Base-by-base conservation (phyloP, 1,140 invertebrate genomes). In the Arion vulgaris region DNA sequence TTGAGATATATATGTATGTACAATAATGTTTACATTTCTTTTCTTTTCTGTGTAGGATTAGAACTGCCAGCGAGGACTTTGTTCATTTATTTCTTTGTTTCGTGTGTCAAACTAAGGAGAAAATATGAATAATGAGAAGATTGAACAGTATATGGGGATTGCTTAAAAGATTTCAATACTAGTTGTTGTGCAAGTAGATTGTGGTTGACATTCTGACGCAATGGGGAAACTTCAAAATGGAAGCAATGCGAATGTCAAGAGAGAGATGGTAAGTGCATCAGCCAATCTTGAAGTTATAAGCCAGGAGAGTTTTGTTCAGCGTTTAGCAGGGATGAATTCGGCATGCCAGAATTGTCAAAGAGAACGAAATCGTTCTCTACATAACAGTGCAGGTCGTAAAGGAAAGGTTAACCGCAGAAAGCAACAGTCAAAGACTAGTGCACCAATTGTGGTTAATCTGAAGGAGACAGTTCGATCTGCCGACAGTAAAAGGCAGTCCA, bases 361-460 rank as follows among this genome's bases (percentile, higher is more conserved):
- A 53, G 90, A 91, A 75, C 81, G 90, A 23, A 72, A 32, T 26
- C 41, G 80, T 0, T 23, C 32, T 15, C 68, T 85, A 13, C 53
- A 79, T 38, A 84, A 76, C 53, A 86, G 87, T 80, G 82, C 57
- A 75, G 83, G 85, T 66, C 84, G 88, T 41, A 86, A 87, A 69
- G 73, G 57, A 49, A 86, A 85, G 45, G 74, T 78, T 69, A 78
- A 77, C 57, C 86, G 82, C 26, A 81, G 85, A 28, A 88, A 88
- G 53, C 87, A 85, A 36, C 57, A 79, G n/a, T 85, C 81, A 19
- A 89, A 89, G 73, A 80, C 90, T 38, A 91, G 90, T 68, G 88
- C 88, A 11, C 90, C 91, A 5, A 90, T 92, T 39, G 88, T 92
- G 32, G 89, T 92, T 34, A 86, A 88, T 34, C 85, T 92, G 39